Evolutionary conservation across 2,888 invertebrate species (phyloP).

Genomic region (Pachycephus smyrnensis): DNA sequence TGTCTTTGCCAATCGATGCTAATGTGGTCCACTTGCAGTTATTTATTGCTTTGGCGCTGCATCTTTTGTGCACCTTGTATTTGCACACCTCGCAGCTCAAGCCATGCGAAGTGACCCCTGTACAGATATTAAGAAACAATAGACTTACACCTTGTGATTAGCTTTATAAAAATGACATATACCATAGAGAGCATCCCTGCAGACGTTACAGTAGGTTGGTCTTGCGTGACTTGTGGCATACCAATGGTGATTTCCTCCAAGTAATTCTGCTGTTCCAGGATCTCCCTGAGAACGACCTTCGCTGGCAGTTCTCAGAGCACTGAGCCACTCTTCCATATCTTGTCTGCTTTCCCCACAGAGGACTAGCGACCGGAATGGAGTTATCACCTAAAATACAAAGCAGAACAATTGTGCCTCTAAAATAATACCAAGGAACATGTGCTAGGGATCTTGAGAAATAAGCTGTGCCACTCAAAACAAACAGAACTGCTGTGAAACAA

Average conservation of each 20-base stretch:
- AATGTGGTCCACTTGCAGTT: conserved; percentile 99
- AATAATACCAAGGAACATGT: too few species aligned
- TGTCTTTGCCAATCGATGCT: conserved; percentile 93
- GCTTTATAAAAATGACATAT: conserved; percentile 25
- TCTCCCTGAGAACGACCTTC: conserved; percentile 70
- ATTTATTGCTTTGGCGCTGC: conserved; percentile 91
- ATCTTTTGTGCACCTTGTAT: conserved; percentile 96
- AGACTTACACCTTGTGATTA: neutral
- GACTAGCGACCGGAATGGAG: conserved; percentile 81
- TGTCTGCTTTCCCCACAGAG: conserved; percentile 83
- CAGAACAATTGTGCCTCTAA: conserved; percentile 4
- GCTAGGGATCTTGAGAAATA: too few species aligned
- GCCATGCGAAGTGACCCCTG: conserved; percentile 94
- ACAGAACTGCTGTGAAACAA: neutral
- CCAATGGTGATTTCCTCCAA: conserved; percentile 82
- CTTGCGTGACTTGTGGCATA: conserved; percentile 94
- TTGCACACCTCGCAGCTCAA: conserved; percentile 98
- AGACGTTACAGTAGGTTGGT: conserved; percentile 97
- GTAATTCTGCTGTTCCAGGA: conserved; percentile 72
- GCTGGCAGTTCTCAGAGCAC: conserved; percentile 81
- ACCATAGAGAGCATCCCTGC: conserved; percentile 88
- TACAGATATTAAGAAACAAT: conserved; percentile 10
- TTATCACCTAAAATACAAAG: conserved; percentile 73
- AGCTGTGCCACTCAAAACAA: neutral
- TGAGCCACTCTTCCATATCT: conserved; percentile 95